Evolutionary conservation across 2,888 invertebrate species (phyloP).

Genomic region (Dioctria linearis): DNA sequence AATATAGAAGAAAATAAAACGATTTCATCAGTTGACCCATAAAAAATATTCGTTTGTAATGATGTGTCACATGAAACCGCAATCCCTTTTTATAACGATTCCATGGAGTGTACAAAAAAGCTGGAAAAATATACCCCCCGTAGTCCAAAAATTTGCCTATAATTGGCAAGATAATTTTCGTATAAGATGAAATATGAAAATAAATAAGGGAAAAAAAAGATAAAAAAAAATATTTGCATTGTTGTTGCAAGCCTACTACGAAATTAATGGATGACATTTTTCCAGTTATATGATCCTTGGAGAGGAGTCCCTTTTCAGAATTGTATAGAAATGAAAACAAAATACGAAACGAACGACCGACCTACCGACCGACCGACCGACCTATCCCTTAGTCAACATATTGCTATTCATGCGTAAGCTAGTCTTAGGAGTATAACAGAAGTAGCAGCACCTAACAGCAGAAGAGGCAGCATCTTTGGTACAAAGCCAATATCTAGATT

Average conservation of each 20-base stretch:
- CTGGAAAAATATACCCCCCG: too few species aligned
- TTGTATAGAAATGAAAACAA: constrained; percentile 7
- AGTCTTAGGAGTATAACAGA: neutral
- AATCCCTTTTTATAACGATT: constrained; percentile 5
- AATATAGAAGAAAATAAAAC: neutral
- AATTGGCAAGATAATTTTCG: neutral
- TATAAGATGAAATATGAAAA: constrained; percentile 16
- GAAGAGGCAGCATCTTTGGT: constrained; percentile 22
- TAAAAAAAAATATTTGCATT: too few species aligned
- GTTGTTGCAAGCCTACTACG: neutral
- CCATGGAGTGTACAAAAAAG: neutral
- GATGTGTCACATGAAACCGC: neutral
- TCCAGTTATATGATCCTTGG: neutral
- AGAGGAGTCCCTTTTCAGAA: neutral
- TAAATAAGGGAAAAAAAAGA: too few species aligned
- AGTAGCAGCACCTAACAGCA: too few species aligned
- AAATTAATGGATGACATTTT: constrained; percentile 13
- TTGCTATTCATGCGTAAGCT: constrained; percentile 40
- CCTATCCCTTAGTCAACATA: constrained; percentile 10
- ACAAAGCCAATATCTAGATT: constrained; percentile 41
- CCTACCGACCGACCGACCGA: neutral
- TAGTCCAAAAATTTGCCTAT: neutral
- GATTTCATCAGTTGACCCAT: constrained; percentile 21
- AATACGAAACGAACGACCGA: neutral
- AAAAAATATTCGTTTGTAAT: constrained; percentile 14